Percentiles rank a stretch among this genome's conserved stretches.
Conservation (phyloP, 2,113 vertebrate species). For the Pao palembangensis region DNA sequence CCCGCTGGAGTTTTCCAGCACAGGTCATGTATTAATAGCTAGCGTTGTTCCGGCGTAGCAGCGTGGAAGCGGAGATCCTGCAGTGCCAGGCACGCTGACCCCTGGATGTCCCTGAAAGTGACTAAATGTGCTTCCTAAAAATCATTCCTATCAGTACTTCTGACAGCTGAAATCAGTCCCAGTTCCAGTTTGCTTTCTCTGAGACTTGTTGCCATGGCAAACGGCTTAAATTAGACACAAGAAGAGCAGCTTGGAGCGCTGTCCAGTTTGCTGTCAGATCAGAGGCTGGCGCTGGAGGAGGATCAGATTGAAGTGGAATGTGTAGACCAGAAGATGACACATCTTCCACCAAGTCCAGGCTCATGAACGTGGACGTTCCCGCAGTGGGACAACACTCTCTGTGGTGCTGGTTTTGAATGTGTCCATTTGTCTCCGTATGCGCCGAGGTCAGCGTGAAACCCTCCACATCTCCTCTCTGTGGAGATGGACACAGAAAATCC, state of each 20-base stretch:
- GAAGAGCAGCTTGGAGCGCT: too few relatives aligned
- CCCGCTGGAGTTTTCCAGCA: constrained; percentile 31
- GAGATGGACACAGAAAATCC: constrained; percentile 59
- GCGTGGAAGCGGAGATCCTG: constrained; percentile 53
- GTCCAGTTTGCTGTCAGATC: constrained; percentile 1
- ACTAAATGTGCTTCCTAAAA: not conserved
- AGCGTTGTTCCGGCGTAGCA: constrained; percentile 46
- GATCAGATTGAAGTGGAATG: not conserved
- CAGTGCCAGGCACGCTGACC: constrained; percentile 50
- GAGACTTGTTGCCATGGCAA: not conserved
- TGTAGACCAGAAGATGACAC: constrained; percentile 22
- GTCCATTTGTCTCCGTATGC: constrained; percentile 39
- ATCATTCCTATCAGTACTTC: not conserved
- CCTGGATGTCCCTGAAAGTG: constrained; percentile 36
- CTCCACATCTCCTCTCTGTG: constrained; percentile 20
- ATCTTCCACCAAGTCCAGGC: not conserved
- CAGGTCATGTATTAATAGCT: constrained; percentile 63
- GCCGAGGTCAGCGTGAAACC: constrained; percentile 47
- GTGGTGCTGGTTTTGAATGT: constrained; percentile 24
- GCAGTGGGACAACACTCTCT: constrained; percentile 43
- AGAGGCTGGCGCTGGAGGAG: constrained; percentile 6
- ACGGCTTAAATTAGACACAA: not conserved
- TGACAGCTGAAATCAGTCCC: not conserved
- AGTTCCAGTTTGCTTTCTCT: too few relatives aligned
- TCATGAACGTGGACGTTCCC: constrained; percentile 26